A percentile compares a stretch with the other conserved stretches of the same genome.
Evolutionary conservation across 1,140 invertebrate species (phyloP).

Genomic region (Diabrotica virgifera): DNA sequence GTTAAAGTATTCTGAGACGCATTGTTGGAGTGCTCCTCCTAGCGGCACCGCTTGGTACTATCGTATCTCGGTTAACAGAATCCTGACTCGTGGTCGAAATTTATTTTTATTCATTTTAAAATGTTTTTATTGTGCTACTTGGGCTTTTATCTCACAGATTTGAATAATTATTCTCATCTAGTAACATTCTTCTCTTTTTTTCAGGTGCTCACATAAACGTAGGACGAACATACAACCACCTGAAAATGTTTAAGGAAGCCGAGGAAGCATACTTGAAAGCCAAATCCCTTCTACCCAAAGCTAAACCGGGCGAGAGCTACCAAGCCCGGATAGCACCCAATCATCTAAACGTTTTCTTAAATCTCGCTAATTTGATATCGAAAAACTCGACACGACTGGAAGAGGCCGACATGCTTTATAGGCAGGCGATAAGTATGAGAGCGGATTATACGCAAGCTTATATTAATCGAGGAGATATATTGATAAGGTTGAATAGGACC

Average conservation of each 20-base stretch:
- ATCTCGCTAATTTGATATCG: constrained; percentile 91
- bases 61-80: no score
- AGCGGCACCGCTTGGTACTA: no score
- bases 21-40: no score
- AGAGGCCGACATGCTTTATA: constrained; percentile 90
- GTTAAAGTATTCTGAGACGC: no score
- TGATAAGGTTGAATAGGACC: constrained; percentile 92
- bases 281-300: constrained; percentile 84
- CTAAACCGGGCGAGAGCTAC: constrained; percentile 89
- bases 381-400: constrained; percentile 87
- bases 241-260: constrained; percentile 87
- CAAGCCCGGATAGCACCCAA: constrained; percentile 94
- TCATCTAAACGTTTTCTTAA: constrained; percentile 94
- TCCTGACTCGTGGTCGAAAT: no score
- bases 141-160: no score
- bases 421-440: constrained; percentile 94
- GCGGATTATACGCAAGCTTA: constrained; percentile 97
- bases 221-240: constrained; percentile 88
- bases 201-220: constrained; percentile 87
- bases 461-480: constrained; percentile 93
- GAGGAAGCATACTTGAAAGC: constrained; percentile 89
- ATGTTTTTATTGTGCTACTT: no score
- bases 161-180: no score
- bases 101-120: no score
- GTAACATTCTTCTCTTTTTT: neutral